Base-by-base conservation (phyloP, 2,888 invertebrate species). In the Spilosoma lubricipeda region DNA sequence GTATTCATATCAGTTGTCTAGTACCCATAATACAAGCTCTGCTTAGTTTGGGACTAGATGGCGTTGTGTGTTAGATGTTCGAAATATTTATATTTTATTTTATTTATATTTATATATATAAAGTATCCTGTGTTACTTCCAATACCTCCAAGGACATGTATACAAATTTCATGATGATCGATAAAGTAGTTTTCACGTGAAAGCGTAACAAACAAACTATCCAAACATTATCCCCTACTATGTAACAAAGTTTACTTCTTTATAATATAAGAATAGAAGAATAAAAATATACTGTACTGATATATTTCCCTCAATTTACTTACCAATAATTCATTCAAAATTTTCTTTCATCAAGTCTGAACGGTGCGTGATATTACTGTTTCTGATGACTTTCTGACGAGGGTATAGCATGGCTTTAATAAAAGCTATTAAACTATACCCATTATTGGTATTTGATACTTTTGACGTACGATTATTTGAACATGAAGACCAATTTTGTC, bases 321-420 rank as follows among this genome's bases (percentile, higher is more conserved):
- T 30, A 67, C 70, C 65, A 72, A 74, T 67, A 77, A 71, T 70
- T 67, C 56, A 64, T 75, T 56, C 64, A 30, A 70, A 73, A 39
- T 67, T 74, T 45, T 67, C 67, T 71, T 67, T 74, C 71, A 67
- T 63, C 67, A 59, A 59, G n/a, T 42, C n/a, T 56, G 66, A 74
- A 45, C 52, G 72, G 72, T 75, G 67, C 70, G 70, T 73, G 70
- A 64, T 69, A 73, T 72, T 67, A 72, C 63, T 70, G 63, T 70
- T 45, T 75, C 78, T 88, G 88, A 88, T 87, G 86, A 81, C 80
- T 87, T 91, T 88, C 77, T 91, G 90, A 91, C 84, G 91, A 90
- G 87, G 85, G 84, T 85, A 86, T 91, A 77, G 90, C 91, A 90
- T 91, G 91, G 76, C 77, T 77, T 67, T 88, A 89, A 89, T 90